A percentile compares a stretch with the other conserved stretches of the same genome.
Evolutionary conservation across 1,140 invertebrate genomes (phyloP).

Genomic region (Eumeta japonica): DNA sequence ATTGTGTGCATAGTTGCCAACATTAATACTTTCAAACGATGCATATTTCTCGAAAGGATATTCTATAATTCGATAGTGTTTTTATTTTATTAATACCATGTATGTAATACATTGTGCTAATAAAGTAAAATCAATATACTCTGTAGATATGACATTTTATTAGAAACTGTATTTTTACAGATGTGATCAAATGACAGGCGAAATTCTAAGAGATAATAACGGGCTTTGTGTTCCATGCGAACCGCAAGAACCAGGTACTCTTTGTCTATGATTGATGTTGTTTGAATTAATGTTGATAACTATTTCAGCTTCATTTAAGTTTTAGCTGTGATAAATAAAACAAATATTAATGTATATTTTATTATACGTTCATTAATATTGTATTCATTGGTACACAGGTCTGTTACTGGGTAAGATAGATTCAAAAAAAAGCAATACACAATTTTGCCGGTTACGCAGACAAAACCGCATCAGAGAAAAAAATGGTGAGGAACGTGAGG

Average conservation of each 20-base stretch:
- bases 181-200: slow-evolving; percentile 79
- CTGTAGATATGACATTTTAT: no score
- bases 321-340: background rate
- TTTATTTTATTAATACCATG: slow-evolving; percentile 5
- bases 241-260: slow-evolving; percentile 67
- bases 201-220: slow-evolving; percentile 69
- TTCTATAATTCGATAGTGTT: no score
- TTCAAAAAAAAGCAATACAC: slow-evolving; percentile 63
- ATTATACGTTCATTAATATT: background rate
- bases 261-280: background rate
- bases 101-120: slow-evolving; percentile 11
- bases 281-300: background rate
- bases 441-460: slow-evolving; percentile 86
- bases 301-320: no score
- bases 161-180: slow-evolving; percentile 32
- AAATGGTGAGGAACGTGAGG: slow-evolving; percentile 86
- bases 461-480: slow-evolving; percentile 84
- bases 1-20: no score
- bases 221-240: slow-evolving; percentile 80
- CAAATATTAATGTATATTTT: background rate
- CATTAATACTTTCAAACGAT: no score
- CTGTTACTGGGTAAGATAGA: slow-evolving; percentile 80
- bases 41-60: no score
- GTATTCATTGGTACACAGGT: slow-evolving; percentile 20
- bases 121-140: no score